A percentile compares a stretch with the other conserved stretches of the same genome.
phyloP scores from a whole-genome alignment of 2,888 invertebrate genomes.

The Polyploca ridens region DNA sequence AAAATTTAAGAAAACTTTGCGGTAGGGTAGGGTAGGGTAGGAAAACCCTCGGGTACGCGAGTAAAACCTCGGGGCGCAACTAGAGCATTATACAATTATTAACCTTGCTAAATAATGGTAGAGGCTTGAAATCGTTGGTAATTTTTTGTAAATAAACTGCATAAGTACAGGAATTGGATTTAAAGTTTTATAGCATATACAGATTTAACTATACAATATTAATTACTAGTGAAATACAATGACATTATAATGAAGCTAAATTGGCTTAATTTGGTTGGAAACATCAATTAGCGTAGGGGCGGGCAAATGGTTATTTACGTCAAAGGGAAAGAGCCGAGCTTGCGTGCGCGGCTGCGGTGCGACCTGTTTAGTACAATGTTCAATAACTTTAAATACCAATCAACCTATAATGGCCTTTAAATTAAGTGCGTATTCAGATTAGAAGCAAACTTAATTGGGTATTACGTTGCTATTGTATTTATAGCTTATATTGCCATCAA shows the following conservation, averaged over 20 bases:
- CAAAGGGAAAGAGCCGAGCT: conserved; percentile 33
- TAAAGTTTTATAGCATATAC: not conserved
- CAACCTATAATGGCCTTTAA: conserved; percentile 5
- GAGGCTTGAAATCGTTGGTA: no score
- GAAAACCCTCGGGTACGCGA: no score
- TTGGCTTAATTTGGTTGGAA: conserved; percentile 63
- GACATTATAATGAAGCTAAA: conserved; percentile 63
- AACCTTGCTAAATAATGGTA: no score
- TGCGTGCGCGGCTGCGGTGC: conserved; percentile 38
- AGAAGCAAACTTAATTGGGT: conserved; percentile 4
- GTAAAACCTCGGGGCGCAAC: no score
- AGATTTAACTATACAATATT: conserved; percentile 49
- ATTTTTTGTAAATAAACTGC: not conserved
- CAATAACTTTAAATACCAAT: conserved; percentile 43
- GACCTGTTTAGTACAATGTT: conserved; percentile 49
- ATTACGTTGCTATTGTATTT: not conserved
- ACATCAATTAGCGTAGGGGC: conserved; percentile 60
- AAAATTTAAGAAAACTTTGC: no score
- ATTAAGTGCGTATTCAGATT: conserved; percentile 10
- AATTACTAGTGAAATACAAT: conserved; percentile 57
- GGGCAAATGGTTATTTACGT: conserved; percentile 53
- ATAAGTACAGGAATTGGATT: not conserved
- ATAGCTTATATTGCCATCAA: not conserved
- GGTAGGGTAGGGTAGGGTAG: no score
- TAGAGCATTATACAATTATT: no score